These are phyloP conservation scores for Stramonita haemastoma DNA, from an alignment of 2,888 invertebrate species.

Conservation along the genomic window DNA sequence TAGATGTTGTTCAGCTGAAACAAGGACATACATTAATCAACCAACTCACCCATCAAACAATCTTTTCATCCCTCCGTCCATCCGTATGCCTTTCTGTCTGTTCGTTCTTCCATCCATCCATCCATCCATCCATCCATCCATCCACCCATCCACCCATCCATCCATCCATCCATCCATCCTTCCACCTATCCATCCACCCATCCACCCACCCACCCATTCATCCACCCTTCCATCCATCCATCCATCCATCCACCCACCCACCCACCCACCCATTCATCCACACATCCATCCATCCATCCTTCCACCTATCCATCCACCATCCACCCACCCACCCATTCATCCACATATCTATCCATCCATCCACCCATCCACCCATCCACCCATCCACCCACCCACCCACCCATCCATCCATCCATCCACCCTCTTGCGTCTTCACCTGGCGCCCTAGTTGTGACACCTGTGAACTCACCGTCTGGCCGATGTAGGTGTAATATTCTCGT, in stretches of 20 bases:
- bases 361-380: no score
- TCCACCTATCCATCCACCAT: no score
- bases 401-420: no score
- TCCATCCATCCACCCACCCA: not conserved
- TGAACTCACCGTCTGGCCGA: not conserved
- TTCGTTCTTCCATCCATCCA: not conserved
- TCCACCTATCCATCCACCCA: not conserved
- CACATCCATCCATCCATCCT: no score
- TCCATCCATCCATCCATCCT: not conserved
- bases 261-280: no score
- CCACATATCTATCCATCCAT: no score
- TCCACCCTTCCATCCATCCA: not conserved
- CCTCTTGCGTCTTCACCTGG: no score
- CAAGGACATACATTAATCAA: not conserved
- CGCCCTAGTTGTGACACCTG: no score
- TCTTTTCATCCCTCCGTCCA: no score
- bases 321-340: no score
- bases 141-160: not conserved
- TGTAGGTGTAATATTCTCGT: not conserved
- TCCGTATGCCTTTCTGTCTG: not conserved
- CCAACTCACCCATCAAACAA: not conserved
- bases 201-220: not conserved
- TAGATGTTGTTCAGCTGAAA: slow-evolving; percentile 33
- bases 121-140: no score
- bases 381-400: no score